Base-by-base conservation (phyloP, 1,140 invertebrate species). In the Drosophila repletoides region DNA sequence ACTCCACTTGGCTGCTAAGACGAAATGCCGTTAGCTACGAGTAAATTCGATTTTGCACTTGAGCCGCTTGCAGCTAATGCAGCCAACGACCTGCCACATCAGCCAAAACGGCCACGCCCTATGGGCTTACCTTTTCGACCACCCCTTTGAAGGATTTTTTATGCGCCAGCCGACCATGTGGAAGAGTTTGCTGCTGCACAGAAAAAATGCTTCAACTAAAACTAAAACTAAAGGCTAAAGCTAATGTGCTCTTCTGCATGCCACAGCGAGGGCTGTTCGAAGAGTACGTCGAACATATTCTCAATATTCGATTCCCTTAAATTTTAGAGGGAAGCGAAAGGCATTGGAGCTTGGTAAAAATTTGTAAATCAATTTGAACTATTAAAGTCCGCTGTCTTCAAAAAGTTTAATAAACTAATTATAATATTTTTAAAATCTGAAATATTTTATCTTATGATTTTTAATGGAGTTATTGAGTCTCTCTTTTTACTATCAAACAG, bases 11-110 rank as follows among this genome's bases (percentile, higher is more conserved):
- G 74, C 77, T 84, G 55, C 59, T 59, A 74, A 71, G 79, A 75
- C 63, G 65, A 84, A 83, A 83, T 83, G 81, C 70, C 79, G 74
- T 83, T 83, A 79, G 73, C 65, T 67, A 52, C 51, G 60, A 63
- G 46, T 67, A 84, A 83, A 83, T 83, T 83, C 79, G 79, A 83
- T 83, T 83, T 83, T 83, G 79, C 79, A 83, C 79, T 83, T 84
- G 79, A 83, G 79, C 79, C 79, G 69, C 73, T 68, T 74, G 79
- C 79, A 68, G 74, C 79, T 84, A 83, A 83, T 83, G 79, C 74
- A 73, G 79, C 63, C 59, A 66, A 58, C 77, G 59, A 83, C 79
- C 74, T 73, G 48, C 58, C 56, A 46, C 46, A 68, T 61, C 58
- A 68, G 58, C 65, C 38, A 43, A 61, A 52, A 53, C 7, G 36